A percentile compares a stretch with the other conserved stretches of the same genome.
Evolutionary conservation across 2,888 invertebrate species (phyloP).

Genomic region (Nemapogon koenigi): DNA sequence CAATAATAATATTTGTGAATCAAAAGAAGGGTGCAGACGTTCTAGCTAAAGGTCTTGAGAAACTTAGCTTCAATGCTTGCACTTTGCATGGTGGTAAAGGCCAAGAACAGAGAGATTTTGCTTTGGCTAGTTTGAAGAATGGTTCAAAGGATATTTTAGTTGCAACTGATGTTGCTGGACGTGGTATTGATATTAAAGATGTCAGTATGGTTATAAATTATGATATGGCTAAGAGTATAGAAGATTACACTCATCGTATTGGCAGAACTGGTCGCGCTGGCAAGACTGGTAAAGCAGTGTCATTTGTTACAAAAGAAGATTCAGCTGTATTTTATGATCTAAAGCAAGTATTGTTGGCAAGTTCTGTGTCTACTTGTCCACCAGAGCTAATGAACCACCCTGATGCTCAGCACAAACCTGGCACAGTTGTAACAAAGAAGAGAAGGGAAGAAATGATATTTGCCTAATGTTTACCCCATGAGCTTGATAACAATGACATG

Average conservation of each 20-base stretch:
- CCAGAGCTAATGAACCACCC: conserved; percentile 98
- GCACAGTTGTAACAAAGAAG: conserved; percentile 92
- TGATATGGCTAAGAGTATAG: conserved; percentile 99
- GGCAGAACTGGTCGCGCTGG: conserved; percentile 99
- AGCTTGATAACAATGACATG: not conserved
- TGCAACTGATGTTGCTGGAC: conserved; percentile 98
- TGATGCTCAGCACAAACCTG: conserved; percentile 97
- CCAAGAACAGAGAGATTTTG: conserved; percentile 98
- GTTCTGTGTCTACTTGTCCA: conserved; percentile 94
- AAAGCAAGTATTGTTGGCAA: conserved; percentile 86
- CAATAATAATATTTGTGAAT: conserved; percentile 99
- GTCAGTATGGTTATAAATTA: conserved; percentile 99
- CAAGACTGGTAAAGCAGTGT: conserved; percentile 94
- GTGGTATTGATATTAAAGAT: conserved; percentile 99
- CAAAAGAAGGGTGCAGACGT: conserved; percentile 99
- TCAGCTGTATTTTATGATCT: conserved; percentile 94
- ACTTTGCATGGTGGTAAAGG: conserved; percentile 99
- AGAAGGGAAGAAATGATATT: conserved; percentile 94
- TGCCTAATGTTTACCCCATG: conserved; percentile 71
- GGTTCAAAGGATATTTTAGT: conserved; percentile 98
- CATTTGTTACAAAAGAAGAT: conserved; percentile 98
- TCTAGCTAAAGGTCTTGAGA: conserved; percentile 94
- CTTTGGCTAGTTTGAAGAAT: conserved; percentile 93
- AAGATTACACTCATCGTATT: conserved; percentile 97
- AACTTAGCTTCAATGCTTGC: conserved; percentile 95